phyloP scores from a whole-genome alignment of 2,888 invertebrate genomes.

The Trichopoda pennipes region DNA sequence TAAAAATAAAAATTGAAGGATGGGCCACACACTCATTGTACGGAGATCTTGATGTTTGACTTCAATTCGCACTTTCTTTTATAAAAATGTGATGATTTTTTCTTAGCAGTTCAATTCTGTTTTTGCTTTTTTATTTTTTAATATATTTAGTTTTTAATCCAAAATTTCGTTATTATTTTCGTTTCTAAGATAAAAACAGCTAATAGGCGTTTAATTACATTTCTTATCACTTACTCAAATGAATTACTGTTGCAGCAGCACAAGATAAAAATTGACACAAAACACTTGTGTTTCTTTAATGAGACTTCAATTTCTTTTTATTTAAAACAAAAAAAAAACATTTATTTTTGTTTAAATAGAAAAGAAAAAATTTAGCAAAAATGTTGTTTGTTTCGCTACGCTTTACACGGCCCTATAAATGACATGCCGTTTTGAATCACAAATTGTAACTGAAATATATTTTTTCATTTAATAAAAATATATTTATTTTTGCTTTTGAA shows the following conservation, averaged over 20 bases:
- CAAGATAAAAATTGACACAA: neutral
- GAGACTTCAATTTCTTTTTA: neutral
- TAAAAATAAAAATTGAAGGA: no score
- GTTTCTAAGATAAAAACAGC: slow-evolving; percentile 2
- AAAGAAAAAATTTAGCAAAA: neutral
- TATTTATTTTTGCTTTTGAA: neutral
- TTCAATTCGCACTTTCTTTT: no score
- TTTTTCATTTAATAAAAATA: slow-evolving; percentile 2
- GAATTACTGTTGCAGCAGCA: neutral
- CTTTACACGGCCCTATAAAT: neutral
- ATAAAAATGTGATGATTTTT: neutral
- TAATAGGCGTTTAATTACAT: neutral
- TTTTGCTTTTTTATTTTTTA: neutral
- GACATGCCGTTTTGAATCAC: slow-evolving; percentile 28
- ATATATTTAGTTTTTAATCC: neutral
- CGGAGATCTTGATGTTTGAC: no score
- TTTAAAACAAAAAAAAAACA: neutral
- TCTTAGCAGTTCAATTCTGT: neutral
- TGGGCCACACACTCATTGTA: no score
- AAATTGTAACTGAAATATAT: slow-evolving; percentile 52
- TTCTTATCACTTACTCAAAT: slow-evolving; percentile 41
- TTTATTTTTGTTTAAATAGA: neutral
- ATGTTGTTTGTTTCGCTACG: neutral
- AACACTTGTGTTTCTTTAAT: slow-evolving; percentile 12
- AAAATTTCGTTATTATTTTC: neutral